These are phyloP conservation scores for Ceratoteleas bidentatus DNA, from an alignment of 1,140 invertebrate species.

Conservation along the genomic window DNA sequence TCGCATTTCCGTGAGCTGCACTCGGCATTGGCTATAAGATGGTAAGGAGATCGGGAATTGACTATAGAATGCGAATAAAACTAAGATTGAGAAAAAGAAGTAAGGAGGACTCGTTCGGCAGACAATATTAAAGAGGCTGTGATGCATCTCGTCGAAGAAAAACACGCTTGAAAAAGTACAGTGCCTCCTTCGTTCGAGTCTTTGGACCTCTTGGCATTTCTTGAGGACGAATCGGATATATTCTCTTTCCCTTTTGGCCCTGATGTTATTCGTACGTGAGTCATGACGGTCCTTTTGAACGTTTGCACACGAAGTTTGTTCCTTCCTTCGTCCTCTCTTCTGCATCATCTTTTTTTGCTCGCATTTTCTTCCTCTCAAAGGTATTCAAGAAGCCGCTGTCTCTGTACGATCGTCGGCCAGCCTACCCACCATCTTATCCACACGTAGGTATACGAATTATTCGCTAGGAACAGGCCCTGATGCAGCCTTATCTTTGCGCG, in stretches of 20 bases:
- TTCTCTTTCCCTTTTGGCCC: constrained; percentile 64
- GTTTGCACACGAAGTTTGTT: constrained; percentile 65
- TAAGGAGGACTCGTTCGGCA: constrained; percentile 59
- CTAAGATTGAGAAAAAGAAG: constrained; percentile 64
- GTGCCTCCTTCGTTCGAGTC: constrained; percentile 61
- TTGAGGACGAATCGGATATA: constrained; percentile 68
- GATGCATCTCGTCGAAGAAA: constrained; percentile 69
- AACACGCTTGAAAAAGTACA: constrained; percentile 69
- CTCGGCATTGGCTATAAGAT: constrained; percentile 52
- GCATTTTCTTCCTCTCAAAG: constrained; percentile 66
- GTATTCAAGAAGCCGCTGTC: constrained; percentile 63
- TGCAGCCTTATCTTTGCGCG: constrained; percentile 57
- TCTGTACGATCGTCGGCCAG: constrained; percentile 59
- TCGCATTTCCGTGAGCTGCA: constrained; percentile 60
- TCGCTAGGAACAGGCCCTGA: constrained; percentile 59
- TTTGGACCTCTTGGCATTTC: constrained; percentile 68
- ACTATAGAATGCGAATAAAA: constrained; percentile 68
- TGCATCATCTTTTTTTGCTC: constrained; percentile 62
- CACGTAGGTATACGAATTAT: constrained; percentile 67
- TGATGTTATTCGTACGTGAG: constrained; percentile 69
- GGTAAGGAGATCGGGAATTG: constrained; percentile 62
- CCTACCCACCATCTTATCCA: constrained; percentile 63
- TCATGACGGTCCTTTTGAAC: constrained; percentile 67
- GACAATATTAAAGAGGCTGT: constrained; percentile 69
- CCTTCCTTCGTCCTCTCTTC: constrained; percentile 57